A percentile compares a stretch with the other conserved stretches of the same genome.
phyloP scores from a whole-genome alignment of 2,888 invertebrate genomes.

The Eupithecia vulgata region DNA sequence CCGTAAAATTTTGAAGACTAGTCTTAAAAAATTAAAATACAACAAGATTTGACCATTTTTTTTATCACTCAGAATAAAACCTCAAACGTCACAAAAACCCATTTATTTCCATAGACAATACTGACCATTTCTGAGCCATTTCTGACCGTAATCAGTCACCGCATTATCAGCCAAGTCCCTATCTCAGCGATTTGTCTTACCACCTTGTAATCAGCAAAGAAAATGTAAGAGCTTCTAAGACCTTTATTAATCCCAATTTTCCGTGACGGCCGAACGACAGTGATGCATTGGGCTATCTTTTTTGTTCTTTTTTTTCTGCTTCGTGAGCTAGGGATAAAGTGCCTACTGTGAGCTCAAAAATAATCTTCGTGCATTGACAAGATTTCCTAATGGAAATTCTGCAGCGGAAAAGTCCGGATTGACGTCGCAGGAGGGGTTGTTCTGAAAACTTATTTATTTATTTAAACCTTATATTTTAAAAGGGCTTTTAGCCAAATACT shows the following conservation, averaged over 20 bases:
- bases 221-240: slow-evolving; percentile 58
- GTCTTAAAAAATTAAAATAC: too few species aligned
- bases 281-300: slow-evolving; percentile 63
- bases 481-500: too few species aligned
- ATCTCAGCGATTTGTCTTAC: slow-evolving; percentile 66
- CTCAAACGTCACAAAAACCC: not conserved
- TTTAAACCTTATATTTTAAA: too few species aligned
- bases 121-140: not conserved
- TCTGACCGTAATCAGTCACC: slow-evolving; percentile 34
- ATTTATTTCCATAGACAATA: not conserved
- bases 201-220: slow-evolving; percentile 64
- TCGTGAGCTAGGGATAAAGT: not conserved
- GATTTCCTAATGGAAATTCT: not conserved
- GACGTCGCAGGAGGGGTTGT: too few species aligned
- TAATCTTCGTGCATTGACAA: not conserved
- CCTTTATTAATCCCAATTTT: slow-evolving; percentile 78
- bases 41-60: too few species aligned
- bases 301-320: not conserved
- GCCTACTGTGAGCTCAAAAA: not conserved
- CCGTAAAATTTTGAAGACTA: too few species aligned
- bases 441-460: too few species aligned
- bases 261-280: slow-evolving; percentile 62
- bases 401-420: not conserved
- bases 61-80: not conserved
- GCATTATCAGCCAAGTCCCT: slow-evolving; percentile 34